Base-by-base conservation (phyloP, 64 coral and sea anemone genomes). In the Porites lutea region DNA sequence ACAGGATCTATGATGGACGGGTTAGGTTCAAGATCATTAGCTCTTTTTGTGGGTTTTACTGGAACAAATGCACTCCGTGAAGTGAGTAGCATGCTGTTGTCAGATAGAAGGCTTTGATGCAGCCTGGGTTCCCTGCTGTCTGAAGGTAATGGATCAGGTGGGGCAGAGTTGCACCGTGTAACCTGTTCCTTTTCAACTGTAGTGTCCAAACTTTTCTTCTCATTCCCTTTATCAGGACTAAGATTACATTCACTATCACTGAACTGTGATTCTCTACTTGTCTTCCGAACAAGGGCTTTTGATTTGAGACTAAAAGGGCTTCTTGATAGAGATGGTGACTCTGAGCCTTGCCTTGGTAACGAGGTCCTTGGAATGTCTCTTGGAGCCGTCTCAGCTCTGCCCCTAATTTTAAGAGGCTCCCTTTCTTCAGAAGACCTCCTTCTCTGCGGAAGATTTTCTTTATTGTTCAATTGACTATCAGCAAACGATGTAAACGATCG, bases 401-500 rank as follows among this genome's bases (percentile, higher is more conserved):
- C 88, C 67, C 65, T 91, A 6, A 43, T 71, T 51, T 89, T 90
- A 45, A 58, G 71, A 4, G 52, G 8, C 12, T 58, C 66, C 79
- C 75, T 93, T 37, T 97, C 95, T 45, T 97, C 95, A 2, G 85
- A 64, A 19, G 95, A 97, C 37, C 60, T 88, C 61, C 92, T 43
- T 19, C 68, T 86, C 10, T 47, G 66, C 2, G 88, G 80, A 16
- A 45, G 73, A 19, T 91, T 97, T 82, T 97, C 95, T 88, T 94
- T 97, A 16, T 87, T 72, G 13, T 80, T 60, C 57, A 91, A 65
- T 50, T 87, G 20, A 87, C 89, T 52, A 89, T 74, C 77, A 75
- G 87, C 72, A 88, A 94, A 81, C 51, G 95, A 82, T 69, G 95
- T 94, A 71, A 97, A 94, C 61, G 95, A 97, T 46, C 90, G 88